Percentiles rank a stretch among this genome's conserved stretches.
Conservation (phyloP, 2,113 vertebrate species). For the Oreochromis tanganicae region DNA sequence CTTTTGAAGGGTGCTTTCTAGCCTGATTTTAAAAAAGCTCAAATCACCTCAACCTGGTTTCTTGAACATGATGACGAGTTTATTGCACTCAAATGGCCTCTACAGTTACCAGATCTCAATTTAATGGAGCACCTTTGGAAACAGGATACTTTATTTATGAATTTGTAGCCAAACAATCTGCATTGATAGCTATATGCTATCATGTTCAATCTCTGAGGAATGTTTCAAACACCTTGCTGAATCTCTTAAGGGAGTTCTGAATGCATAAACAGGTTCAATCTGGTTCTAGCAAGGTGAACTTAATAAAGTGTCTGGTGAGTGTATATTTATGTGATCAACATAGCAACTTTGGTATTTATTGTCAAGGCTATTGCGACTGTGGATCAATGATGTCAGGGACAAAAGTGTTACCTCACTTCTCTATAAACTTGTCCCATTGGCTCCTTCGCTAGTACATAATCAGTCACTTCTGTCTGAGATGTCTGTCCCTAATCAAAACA, state of each 20-base stretch:
- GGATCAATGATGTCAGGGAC: constrained; percentile 4
- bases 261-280: not conserved
- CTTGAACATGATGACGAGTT: not conserved
- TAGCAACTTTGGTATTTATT: constrained; percentile 19
- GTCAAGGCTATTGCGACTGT: not conserved
- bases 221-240: not conserved
- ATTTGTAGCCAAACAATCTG: not conserved
- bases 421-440: constrained; percentile 34
- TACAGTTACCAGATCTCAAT: not conserved
- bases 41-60: not conserved
- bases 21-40: not conserved
- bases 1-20: not conserved
- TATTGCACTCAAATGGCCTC: not conserved
- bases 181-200: not conserved
- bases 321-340: constrained; percentile 23
- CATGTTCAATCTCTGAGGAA: not conserved
- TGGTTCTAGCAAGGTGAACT: not conserved
- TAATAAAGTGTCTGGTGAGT: not conserved
- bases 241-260: not conserved
- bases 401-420: constrained; percentile 31
- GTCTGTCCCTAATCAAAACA: constrained; percentile 39
- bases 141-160: not conserved
- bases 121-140: not conserved
- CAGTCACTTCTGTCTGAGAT: constrained; percentile 27
- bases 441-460: constrained; percentile 2